A percentile compares a stretch with the other conserved stretches of the same genome.
These are phyloP conservation scores for Pachycephus smyrnensis DNA, from an alignment of 2,888 invertebrate species.

Conservation along the genomic window DNA sequence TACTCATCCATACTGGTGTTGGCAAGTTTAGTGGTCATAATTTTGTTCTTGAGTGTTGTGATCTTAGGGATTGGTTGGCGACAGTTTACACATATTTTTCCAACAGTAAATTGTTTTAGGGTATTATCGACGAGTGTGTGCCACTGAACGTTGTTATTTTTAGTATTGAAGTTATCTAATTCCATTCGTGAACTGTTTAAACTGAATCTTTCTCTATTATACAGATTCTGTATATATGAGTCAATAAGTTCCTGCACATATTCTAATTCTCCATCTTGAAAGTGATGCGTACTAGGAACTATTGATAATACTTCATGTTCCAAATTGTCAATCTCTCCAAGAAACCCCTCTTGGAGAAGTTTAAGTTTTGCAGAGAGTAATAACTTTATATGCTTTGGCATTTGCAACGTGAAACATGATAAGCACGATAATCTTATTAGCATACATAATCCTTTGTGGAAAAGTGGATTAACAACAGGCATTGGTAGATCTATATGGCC, in stretches of 20 bases:
- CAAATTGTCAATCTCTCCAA: conserved; percentile 79
- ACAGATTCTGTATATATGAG: conserved; percentile 62
- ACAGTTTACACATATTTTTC: conserved; percentile 72
- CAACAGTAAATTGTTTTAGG: conserved; percentile 67
- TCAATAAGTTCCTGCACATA: conserved; percentile 67
- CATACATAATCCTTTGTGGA: conserved; percentile 79
- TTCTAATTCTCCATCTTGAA: conserved; percentile 58
- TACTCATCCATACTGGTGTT: not conserved
- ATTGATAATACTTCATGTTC: conserved; percentile 65
- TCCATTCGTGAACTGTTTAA: conserved; percentile 62
- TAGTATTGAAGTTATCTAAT: conserved; percentile 60
- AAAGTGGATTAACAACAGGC: conserved; percentile 91
- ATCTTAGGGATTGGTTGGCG: conserved; percentile 69
- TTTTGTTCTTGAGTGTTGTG: conserved; percentile 72
- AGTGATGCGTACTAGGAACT: conserved; percentile 40
- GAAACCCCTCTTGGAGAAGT: conserved; percentile 79
- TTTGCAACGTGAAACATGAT: conserved; percentile 77
- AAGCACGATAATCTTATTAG: conserved; percentile 79
- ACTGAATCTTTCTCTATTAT: conserved; percentile 40
- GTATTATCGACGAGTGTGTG: conserved; percentile 67
- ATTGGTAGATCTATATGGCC: conserved; percentile 93
- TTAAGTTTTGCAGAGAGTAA: conserved; percentile 77
- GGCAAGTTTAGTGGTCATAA: conserved; percentile 67
- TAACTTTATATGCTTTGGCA: conserved; percentile 71
- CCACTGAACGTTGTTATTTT: conserved; percentile 70